phyloP scores from a whole-genome alignment of 2,888 invertebrate species.

The Eupithecia dodoneata region DNA sequence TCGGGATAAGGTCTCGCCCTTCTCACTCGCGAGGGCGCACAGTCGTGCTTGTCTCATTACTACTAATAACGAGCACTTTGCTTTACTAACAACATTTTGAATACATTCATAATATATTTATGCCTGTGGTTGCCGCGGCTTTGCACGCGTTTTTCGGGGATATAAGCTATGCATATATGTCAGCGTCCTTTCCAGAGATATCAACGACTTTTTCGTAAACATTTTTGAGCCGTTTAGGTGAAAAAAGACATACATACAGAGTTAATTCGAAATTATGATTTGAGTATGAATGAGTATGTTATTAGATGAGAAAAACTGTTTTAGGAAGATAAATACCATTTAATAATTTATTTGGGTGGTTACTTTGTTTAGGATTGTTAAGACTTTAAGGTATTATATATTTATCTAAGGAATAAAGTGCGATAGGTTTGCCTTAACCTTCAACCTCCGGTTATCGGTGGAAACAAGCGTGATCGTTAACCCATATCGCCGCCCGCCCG shows the following conservation, averaged over 20 bases:
- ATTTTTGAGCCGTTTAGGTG: background rate
- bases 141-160: background rate
- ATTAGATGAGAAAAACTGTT: background rate
- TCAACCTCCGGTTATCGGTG: constrained; percentile 60
- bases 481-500: constrained; percentile 61
- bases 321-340: too few relatives aligned
- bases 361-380: background rate
- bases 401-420: constrained; percentile 9
- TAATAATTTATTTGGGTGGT: background rate
- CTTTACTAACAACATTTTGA: background rate
- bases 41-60: background rate
- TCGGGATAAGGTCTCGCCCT: background rate
- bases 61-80: background rate
- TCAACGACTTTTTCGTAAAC: background rate
- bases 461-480: constrained; percentile 74
- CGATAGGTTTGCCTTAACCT: constrained; percentile 44
- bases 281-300: background rate
- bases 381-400: background rate
- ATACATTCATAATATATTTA: background rate
- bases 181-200: background rate
- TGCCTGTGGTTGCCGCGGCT: background rate
- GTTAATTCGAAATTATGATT: background rate
- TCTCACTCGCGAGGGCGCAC: background rate
- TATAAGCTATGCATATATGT: too few relatives aligned
- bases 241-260: background rate